Evolutionary conservation across 1,140 invertebrate genomes (phyloP), one percentile per base, ranked within the genome.

Genomic region (Subanguina moxae): DNA sequence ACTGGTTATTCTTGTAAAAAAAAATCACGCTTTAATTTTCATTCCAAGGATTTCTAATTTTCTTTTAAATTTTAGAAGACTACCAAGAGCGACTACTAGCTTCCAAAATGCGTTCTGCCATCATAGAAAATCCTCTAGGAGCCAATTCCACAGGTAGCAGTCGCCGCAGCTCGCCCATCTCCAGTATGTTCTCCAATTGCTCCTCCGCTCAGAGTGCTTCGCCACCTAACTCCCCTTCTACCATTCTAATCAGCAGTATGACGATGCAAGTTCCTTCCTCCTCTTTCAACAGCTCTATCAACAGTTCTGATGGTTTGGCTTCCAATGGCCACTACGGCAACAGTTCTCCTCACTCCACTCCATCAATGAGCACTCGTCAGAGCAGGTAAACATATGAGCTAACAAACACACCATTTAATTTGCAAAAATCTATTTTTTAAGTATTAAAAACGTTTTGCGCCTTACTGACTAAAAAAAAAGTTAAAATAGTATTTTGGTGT

Each of bases 91-190:
- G 48, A 19, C 23, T 52, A 25, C 3, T 52, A 8, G n/a, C 48
- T 8, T 25, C 48, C 48, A 52, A 52, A 52, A 52, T 52, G 48
- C 48, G 48, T 25, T 25, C 48, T 7, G 48, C 48, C n/a, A 21
- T 19, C 48, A 7, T 52, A 8, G 48, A 52, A 25, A 52, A 19
- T 15, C n/a, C 23, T 25, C 48, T 52, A 52, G 48, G 48, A 19
- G 48, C 48, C 48, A 52, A 15, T 52, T 52, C 48, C 17, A 52
- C 48, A 52, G 48, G 48, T 15, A 52, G 48, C 48, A 52, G 48
- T 25, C 48, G 48, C 15, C 48, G 48, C 48, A 52, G 48, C 15
- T 52, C 48, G n/a, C 48, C 48, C n/a, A 19, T 52, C 23, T 52
- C 48, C 48, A 15, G 23, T 8, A 52, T 52, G 48, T 52, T 52